Conservation (phyloP, 2,113 vertebrate genomes). For the Anas platyrhynchos region DNA sequence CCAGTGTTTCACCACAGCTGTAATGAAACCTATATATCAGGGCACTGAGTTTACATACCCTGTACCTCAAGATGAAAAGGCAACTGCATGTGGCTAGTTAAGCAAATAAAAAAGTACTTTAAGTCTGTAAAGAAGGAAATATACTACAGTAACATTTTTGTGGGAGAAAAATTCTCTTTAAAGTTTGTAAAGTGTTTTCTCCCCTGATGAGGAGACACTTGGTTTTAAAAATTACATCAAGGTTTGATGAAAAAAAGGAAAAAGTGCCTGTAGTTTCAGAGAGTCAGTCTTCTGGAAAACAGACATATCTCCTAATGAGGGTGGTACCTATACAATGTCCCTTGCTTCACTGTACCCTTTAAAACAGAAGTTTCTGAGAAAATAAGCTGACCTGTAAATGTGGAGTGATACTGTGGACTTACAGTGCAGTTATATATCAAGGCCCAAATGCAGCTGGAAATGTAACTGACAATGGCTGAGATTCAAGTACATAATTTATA, state of each 20-base stretch:
- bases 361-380: not conserved
- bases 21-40: not conserved
- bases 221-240: not conserved
- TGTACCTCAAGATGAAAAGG: not conserved
- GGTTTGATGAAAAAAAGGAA: not conserved
- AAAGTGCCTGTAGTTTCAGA: not conserved
- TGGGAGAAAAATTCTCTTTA: not conserved
- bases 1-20: not conserved
- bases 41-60: not conserved
- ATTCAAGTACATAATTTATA: not conserved
- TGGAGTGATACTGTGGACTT: not conserved
- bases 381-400: not conserved
- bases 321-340: not conserved
- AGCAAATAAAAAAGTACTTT: not conserved
- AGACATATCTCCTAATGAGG: not conserved
- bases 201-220: not conserved
- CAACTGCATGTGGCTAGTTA: not conserved
- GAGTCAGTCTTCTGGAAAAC: not conserved
- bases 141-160: fast-evolving
- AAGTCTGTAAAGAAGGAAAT: not conserved
- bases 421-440: not conserved
- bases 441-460: not conserved
- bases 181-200: not conserved
- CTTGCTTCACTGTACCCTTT: not conserved
- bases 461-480: not conserved